phyloP scores from a whole-genome alignment of 1,140 invertebrate species.

The Sweltsa coloradensis region DNA sequence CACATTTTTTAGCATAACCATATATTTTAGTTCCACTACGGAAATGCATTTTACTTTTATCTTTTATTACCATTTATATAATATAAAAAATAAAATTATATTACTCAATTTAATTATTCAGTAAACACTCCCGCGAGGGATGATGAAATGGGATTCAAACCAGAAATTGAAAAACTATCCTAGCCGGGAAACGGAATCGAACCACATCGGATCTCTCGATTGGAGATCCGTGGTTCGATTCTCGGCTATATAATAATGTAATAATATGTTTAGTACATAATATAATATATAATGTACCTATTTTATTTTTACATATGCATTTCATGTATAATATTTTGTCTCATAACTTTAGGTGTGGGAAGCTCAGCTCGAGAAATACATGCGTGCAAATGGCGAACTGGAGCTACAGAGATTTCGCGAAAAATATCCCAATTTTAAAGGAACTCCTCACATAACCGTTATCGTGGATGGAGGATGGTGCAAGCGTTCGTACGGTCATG shows the following conservation, averaged over 20 bases:
- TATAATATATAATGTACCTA: not conserved
- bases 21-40: too few species aligned
- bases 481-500: slow-evolving; percentile 13
- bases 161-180: too few species aligned
- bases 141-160: too few species aligned
- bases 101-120: not conserved
- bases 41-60: too few species aligned
- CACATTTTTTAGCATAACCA: not conserved
- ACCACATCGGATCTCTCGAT: too few species aligned
- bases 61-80: not conserved
- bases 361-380: not conserved
- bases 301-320: not conserved
- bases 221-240: too few species aligned
- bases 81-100: not conserved
- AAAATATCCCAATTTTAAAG: slow-evolving; percentile 14
- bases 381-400: not conserved
- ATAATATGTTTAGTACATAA: not conserved
- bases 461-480: slow-evolving; percentile 17
- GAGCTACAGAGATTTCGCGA: not conserved
- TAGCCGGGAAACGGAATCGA: too few species aligned
- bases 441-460: slow-evolving; percentile 17
- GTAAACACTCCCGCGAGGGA: too few species aligned
- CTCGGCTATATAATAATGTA: too few species aligned
- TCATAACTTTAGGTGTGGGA: not conserved
- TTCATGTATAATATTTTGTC: not conserved